Evolutionary conservation across 1,140 invertebrate species (phyloP).

Genomic region (Adoxophyes honmai): DNA sequence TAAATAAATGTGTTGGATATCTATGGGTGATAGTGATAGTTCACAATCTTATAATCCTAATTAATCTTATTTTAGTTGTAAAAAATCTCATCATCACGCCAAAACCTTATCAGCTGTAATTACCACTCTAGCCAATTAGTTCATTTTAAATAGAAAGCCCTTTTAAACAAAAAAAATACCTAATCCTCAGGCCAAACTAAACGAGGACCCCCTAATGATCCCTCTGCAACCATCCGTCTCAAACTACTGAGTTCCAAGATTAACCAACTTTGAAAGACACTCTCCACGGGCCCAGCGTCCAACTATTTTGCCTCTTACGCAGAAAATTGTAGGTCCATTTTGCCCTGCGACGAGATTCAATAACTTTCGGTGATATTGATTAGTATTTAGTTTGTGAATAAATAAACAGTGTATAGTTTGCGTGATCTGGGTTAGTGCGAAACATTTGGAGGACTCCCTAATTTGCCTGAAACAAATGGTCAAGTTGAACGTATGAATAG

Average conservation of each 20-base stretch:
- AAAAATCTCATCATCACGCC: no score
- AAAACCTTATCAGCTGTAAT: no score
- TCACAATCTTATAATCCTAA: no score
- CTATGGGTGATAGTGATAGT: no score
- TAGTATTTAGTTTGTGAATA: slow-evolving; percentile 11
- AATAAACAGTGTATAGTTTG: background rate
- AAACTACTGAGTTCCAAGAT: background rate
- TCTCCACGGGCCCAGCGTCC: background rate
- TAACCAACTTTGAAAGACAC: slow-evolving; percentile 1
- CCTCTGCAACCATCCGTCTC: slow-evolving; percentile 10
- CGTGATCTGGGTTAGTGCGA: background rate
- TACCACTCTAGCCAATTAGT: no score
- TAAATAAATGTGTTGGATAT: no score
- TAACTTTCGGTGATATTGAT: slow-evolving; percentile 11
- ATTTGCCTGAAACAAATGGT: no score
- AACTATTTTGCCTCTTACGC: background rate
- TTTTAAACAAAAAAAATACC: background rate
- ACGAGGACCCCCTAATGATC: background rate
- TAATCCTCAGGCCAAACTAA: background rate
- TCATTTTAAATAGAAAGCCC: no score
- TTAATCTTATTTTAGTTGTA: no score
- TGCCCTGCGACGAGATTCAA: background rate
- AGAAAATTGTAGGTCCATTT: background rate
- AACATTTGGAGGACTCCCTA: no score
- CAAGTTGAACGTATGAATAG: no score